A percentile compares a stretch with the other conserved stretches of the same genome.
Evolutionary conservation across 2,113 vertebrate genomes (phyloP).

Genomic region (Carollia perspicillata): DNA sequence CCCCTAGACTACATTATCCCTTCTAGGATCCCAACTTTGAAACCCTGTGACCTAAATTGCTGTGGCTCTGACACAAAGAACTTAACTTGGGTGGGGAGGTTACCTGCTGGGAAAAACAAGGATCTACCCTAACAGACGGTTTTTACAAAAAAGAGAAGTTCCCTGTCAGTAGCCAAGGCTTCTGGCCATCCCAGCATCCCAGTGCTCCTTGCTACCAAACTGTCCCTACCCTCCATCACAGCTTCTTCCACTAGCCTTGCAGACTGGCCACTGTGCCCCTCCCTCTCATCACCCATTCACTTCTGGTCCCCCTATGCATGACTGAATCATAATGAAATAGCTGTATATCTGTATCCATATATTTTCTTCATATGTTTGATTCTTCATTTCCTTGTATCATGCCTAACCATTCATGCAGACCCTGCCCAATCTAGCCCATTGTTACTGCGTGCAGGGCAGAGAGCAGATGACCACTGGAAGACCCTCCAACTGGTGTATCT

Average conservation of each 20-base stretch:
- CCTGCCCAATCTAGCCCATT: background rate
- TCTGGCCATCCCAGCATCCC: background rate
- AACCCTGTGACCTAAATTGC: background rate
- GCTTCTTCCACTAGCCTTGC: background rate
- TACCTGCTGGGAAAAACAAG: background rate
- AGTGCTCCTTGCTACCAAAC: background rate
- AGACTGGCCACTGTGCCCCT: too few relatives aligned
- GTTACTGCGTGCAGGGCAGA: background rate
- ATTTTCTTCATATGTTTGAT: background rate
- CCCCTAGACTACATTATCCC: background rate
- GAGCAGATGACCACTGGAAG: conserved; percentile 33
- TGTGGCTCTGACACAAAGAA: background rate
- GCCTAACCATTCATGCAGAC: background rate
- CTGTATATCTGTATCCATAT: background rate
- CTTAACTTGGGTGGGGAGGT: background rate
- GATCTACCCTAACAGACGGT: background rate
- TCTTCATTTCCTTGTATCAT: background rate
- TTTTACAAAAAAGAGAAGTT: background rate
- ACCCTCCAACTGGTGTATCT: conserved; percentile 15
- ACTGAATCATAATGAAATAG: background rate
- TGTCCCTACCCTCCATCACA: background rate
- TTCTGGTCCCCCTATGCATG: fast-evolving
- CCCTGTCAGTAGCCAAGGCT: background rate
- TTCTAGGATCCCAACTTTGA: background rate
- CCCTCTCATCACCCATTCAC: background rate